Base-by-base conservation (phyloP, 2,797 vertebrate species). In the Rhinatrema bivittatum region DNA sequence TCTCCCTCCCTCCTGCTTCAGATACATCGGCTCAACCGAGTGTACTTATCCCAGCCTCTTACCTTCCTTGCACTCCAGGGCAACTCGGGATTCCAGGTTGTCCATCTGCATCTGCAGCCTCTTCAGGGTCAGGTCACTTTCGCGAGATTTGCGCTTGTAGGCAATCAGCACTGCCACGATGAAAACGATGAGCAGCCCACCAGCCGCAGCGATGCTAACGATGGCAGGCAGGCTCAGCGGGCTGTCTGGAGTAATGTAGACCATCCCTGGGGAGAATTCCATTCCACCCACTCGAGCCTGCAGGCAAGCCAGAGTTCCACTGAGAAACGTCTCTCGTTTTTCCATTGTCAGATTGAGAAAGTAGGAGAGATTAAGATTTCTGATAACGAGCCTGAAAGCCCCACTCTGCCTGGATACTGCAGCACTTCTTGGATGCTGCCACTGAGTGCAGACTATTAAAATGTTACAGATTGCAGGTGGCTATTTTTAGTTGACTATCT, bases 101-200 rank as follows among this genome's bases (percentile, higher is more conserved):
- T 99, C 96, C 96, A 99, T 99, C 68, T 99, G 96, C 96, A 99
- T 97, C 78, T 99, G 96, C 29, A 99, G 78, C 13, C 96, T 84
- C 53, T 98, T 99, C 46, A 99, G 76, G 1, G 96, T 98, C 56
- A 98, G 84, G 74, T 98, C 94, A 0, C 95, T 99, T 65, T 98
- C 91, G 0, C 94, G 76, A 30, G 95, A 98, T 70, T 99, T 98
- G 70, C 94, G 88, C 39, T 98, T 99, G 74, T 98, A 98, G 1
- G 95, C 96, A 2, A 99, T 97, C 50, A 99, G 85, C 26, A 99
- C 95, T 0, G 92, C 82, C 57, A 99, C 91, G 0, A 99, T 98
- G 79, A 97, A 90, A 67, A 98, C 84, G 76, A 97, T 90, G 62
- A 99, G 91, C 29, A 97, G 79, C 15, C 90, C 93, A 0, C 94